phyloP scores from a whole-genome alignment of 2,113 vertebrate genomes.

The Pholis gunnellus region DNA sequence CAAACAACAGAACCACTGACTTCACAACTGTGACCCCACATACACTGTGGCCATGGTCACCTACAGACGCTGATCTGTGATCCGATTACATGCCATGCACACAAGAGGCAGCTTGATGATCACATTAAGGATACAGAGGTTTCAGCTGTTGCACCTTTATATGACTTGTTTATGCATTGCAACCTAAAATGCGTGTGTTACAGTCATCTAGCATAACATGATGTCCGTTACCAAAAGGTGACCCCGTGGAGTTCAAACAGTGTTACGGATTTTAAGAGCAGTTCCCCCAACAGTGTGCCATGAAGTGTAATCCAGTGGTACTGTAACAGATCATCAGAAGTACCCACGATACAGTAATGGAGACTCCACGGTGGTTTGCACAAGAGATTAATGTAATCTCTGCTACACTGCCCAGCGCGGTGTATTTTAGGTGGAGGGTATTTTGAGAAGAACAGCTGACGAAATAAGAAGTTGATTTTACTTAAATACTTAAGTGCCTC shows the following conservation, averaged over 20 bases:
- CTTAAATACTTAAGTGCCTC: neutral
- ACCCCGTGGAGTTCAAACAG: neutral
- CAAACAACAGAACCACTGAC: neutral
- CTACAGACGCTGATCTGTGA: neutral
- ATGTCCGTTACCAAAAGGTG: neutral
- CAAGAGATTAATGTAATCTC: neutral
- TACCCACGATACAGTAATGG: neutral
- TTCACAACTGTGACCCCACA: neutral
- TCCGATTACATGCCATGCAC: neutral
- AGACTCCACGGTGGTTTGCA: neutral
- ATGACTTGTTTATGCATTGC: neutral
- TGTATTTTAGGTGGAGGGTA: conserved; percentile 2
- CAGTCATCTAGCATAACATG: neutral
- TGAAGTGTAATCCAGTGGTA: neutral
- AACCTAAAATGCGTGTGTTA: neutral
- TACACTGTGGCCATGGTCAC: neutral
- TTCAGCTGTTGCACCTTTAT: neutral
- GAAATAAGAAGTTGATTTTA: neutral
- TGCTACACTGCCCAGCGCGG: neutral
- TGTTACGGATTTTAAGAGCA: neutral
- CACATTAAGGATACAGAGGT: neutral
- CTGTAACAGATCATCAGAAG: neutral
- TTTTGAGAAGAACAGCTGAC: conserved; percentile 15
- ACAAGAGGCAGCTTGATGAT: neutral
- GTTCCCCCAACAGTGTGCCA: neutral